Percentiles rank a stretch among this genome's conserved stretches.
These are phyloP conservation scores for Lepidotrigona ventralis DNA, from an alignment of 1,140 invertebrate genomes.

Conservation along the genomic window DNA sequence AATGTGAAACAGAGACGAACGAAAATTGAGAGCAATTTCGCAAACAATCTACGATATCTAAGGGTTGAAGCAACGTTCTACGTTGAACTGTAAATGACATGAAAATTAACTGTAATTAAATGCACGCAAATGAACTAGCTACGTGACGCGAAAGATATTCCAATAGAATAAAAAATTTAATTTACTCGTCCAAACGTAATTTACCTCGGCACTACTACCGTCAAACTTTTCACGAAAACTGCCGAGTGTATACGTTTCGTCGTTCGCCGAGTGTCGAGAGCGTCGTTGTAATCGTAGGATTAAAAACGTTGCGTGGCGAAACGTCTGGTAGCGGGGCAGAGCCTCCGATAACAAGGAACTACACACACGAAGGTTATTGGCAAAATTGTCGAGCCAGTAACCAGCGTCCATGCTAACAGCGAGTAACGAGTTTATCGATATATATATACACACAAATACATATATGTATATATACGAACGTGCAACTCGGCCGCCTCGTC, in stretches of 20 bases:
- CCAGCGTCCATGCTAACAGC: not conserved
- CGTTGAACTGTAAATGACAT: no score
- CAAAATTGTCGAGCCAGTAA: not conserved
- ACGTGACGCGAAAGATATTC: no score
- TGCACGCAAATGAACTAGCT: no score
- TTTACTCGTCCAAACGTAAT: not conserved
- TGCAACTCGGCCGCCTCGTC: conserved; percentile 57
- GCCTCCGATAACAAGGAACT: conserved; percentile 7
- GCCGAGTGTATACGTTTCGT: not conserved
- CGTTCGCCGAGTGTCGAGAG: not conserved
- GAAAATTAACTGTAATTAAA: no score
- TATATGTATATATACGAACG: conserved; percentile 35
- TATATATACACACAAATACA: no score
- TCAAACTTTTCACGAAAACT: not conserved
- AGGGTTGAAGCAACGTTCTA: no score
- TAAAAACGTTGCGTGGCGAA: not conserved
- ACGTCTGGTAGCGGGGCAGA: not conserved
- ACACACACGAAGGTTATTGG: conserved; percentile 4
- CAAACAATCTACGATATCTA: no score
- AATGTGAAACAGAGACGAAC: no score
- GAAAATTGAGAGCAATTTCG: no score
- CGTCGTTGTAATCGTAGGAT: conserved; percentile 2
- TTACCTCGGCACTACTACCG: not conserved
- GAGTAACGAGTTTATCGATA: conserved; percentile 31
- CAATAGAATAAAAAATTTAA: not conserved